Conservation (phyloP, 2,113 vertebrate genomes). For the Zonotrichia leucophrys region DNA sequence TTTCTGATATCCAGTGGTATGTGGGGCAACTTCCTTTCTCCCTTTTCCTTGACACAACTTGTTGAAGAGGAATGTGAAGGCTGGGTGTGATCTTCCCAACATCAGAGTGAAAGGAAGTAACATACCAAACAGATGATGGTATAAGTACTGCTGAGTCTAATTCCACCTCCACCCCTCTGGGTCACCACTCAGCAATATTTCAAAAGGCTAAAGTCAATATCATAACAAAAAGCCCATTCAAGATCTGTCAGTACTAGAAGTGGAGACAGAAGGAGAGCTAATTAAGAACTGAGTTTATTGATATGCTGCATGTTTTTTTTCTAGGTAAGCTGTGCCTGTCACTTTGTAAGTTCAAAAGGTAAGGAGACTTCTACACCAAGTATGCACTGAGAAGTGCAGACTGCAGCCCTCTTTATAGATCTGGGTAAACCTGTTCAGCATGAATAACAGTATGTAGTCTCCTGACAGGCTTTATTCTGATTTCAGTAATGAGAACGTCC, state of each 20-base stretch:
- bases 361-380: not conserved
- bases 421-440: slow-evolving; percentile 23
- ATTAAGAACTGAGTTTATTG: slow-evolving; percentile 11
- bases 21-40: slow-evolving; percentile 64
- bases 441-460: not conserved
- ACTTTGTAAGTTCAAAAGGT: slow-evolving; percentile 35
- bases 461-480: not conserved
- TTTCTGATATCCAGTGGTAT: slow-evolving; percentile 63
- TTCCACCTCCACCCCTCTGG: slow-evolving; percentile 68
- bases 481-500: not conserved
- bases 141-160: slow-evolving; percentile 46
- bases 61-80: slow-evolving; percentile 69
- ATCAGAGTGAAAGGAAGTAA: slow-evolving; percentile 73
- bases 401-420: not conserved
- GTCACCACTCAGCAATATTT: slow-evolving; percentile 68
- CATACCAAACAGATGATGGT: slow-evolving; percentile 74
- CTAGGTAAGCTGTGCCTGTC: not conserved
- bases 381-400: not conserved
- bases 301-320: not conserved
- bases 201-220: slow-evolving; percentile 58
- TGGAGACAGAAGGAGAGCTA: slow-evolving; percentile 24
- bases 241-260: slow-evolving; percentile 50
- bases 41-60: slow-evolving; percentile 74
- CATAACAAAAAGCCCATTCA: slow-evolving; percentile 43
- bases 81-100: slow-evolving; percentile 77